Base-by-base conservation (phyloP, 2,113 vertebrate species). In the Suricata suricatta region DNA sequence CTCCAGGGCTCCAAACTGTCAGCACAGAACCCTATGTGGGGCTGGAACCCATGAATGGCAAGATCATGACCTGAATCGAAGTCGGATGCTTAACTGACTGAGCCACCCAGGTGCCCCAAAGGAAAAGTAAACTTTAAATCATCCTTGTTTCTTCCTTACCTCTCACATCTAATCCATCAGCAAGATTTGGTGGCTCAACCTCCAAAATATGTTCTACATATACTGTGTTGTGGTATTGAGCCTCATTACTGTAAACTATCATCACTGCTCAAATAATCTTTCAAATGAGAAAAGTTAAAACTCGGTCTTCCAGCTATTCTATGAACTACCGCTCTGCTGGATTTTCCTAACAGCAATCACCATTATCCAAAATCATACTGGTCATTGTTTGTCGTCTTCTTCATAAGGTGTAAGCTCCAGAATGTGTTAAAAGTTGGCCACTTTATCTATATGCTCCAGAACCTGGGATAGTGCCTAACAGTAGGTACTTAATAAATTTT, bases 261-360 rank as follows among this genome's bases (percentile, higher is more conserved):
- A 33, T 23, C 69, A 54, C 41, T 47, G 17, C 11, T 86, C 57
- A 71, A 1, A 5, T 50, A 41, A 77, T 77, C 85, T 88, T 87
- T 93, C 80, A 84, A 88, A 68, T 25, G 25, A 95, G 47, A 80
- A 95, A 80, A 84, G 29, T n/a, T n/a, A 82, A 94, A 90, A 17
- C 27, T 80, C 85, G 23, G 80, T 25, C 41, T 88, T 81, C 4
- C 17, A 33, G 38, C 33, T 60, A 68, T 54, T 94, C 57, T 52
- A 80, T 38, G 66, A 81, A 85, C 19, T 57, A 33, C 16, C 60
- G 16, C 33, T 74, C 60, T 68, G 17, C 29, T 69, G 72, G 31
- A 41, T 80, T 81, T 85, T 97, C 50, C 66, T 50, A 91, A 93
- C 23, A 74, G 2, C 29, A 50, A 80, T 91, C n/a, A 88, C 15